phyloP scores from a whole-genome alignment of 2,797 vertebrate species.

The Tarsius wallacei region DNA sequence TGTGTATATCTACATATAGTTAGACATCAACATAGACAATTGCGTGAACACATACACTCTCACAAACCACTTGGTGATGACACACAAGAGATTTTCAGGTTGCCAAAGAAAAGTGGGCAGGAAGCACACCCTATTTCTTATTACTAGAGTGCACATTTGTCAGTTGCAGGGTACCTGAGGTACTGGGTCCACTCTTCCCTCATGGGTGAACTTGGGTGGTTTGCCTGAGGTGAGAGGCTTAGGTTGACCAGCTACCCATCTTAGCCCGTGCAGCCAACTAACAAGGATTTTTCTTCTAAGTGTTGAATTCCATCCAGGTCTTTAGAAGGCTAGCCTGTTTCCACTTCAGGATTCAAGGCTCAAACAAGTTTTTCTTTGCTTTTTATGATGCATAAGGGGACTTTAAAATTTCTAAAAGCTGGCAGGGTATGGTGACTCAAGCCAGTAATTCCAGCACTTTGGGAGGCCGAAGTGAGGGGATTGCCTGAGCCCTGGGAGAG shows the following conservation, averaged over 20 bases:
- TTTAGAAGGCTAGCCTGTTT: slow-evolving; percentile 56
- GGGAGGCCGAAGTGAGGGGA: too few relatives aligned
- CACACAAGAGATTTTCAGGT: not conserved
- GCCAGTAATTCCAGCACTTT: too few relatives aligned
- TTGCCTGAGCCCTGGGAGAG: too few relatives aligned
- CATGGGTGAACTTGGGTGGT: not conserved
- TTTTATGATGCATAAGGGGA: slow-evolving; percentile 19
- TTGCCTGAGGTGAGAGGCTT: slow-evolving; percentile 14
- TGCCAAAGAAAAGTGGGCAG: not conserved
- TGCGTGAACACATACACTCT: rapidly evolving
- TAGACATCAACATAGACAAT: not conserved
- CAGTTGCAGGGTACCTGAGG: not conserved
- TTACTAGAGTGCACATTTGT: not conserved
- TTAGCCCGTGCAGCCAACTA: slow-evolving; percentile 37
- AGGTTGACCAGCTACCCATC: not conserved
- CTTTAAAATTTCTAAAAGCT: not conserved
- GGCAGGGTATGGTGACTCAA: too few relatives aligned
- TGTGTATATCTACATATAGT: not conserved
- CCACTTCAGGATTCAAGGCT: slow-evolving; percentile 54
- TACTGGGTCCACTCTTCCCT: not conserved
- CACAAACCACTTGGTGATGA: not conserved
- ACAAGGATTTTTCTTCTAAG: not conserved
- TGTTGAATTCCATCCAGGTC: slow-evolving; percentile 60
- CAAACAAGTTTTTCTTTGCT: slow-evolving; percentile 70
- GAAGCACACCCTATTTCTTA: not conserved